Evolutionary conservation across 2,113 vertebrate genomes (phyloP).

Genomic region (Tenebrosternarchus preto): DNA sequence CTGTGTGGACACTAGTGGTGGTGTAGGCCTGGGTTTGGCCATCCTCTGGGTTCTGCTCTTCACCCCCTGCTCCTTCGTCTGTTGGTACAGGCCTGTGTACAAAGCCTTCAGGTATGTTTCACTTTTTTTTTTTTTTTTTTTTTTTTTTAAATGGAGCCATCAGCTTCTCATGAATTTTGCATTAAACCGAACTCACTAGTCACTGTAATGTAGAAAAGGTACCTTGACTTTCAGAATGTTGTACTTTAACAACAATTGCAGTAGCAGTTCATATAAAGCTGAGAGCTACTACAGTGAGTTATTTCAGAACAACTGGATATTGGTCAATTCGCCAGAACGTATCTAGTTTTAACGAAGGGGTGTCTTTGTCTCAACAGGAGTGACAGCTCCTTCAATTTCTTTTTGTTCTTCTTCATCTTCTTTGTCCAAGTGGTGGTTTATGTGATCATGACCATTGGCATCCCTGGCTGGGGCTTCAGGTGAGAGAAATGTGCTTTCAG

Average conservation of each 20-base stretch:
- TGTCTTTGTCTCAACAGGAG: slow-evolving; percentile 74
- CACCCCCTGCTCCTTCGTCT: slow-evolving; percentile 92
- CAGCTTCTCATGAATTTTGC: not conserved
- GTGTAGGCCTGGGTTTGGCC: slow-evolving; percentile 86
- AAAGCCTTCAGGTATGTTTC: slow-evolving; percentile 89
- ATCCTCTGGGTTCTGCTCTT: slow-evolving; percentile 93
- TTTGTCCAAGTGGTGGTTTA: slow-evolving; percentile 86
- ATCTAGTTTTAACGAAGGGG: not conserved
- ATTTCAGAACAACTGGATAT: not conserved
- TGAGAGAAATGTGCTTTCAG: slow-evolving; percentile 51
- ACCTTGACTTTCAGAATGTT: no score
- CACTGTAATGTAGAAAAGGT: no score
- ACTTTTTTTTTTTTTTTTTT: no score
- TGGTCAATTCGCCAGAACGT: not conserved
- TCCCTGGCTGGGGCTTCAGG: slow-evolving; percentile 95
- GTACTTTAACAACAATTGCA: not conserved
- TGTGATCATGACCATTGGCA: slow-evolving; percentile 90
- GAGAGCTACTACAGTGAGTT: not conserved
- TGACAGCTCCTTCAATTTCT: slow-evolving; percentile 99
- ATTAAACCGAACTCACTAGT: no score
- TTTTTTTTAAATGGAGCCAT: not conserved
- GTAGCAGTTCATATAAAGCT: not conserved
- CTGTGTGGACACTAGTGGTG: slow-evolving; percentile 71
- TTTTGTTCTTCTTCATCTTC: slow-evolving; percentile 96
- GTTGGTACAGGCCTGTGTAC: slow-evolving; percentile 96